Percentiles rank a stretch among this genome's conserved stretches.
Evolutionary conservation across 2,113 vertebrate genomes (phyloP).

Genomic region (Tinamus guttatus): DNA sequence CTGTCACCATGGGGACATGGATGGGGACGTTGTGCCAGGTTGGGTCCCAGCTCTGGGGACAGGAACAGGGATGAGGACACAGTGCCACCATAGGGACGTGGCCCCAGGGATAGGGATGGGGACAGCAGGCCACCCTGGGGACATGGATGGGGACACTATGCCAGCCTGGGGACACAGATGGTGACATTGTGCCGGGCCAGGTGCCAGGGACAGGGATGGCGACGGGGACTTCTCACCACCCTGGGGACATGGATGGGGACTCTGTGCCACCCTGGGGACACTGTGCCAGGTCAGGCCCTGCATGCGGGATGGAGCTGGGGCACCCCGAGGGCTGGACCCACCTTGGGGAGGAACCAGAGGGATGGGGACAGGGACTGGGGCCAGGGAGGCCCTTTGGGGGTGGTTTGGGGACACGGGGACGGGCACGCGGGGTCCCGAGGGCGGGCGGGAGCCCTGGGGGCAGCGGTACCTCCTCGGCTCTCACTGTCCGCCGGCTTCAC

Average conservation of each 20-base stretch:
- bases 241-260: neutral
- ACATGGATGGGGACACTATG: neutral
- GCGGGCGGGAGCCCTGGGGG: neutral
- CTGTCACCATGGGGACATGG: too few relatives aligned
- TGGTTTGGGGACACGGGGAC: too few relatives aligned
- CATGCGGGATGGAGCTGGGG: too few relatives aligned
- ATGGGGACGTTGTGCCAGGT: neutral
- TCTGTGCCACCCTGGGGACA: neutral
- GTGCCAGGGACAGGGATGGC: neutral
- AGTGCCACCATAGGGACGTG: too few relatives aligned
- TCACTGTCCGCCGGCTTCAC: conserved; percentile 84
- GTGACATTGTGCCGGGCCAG: neutral
- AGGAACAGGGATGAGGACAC: neutral
- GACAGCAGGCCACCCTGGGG: neutral
- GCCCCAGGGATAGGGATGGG: neutral
- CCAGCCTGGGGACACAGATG: neutral
- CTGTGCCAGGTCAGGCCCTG: neutral
- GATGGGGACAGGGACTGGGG: neutral
- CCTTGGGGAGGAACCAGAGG: too few relatives aligned
- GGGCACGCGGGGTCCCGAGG: neutral
- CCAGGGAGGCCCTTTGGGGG: too few relatives aligned
- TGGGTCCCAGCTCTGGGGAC: neutral
- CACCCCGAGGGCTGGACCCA: too few relatives aligned
- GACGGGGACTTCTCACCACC: neutral
- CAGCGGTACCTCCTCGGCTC: conserved; percentile 79